Conservation (phyloP, 2,888 invertebrate genomes). For the Timema cristinae region DNA sequence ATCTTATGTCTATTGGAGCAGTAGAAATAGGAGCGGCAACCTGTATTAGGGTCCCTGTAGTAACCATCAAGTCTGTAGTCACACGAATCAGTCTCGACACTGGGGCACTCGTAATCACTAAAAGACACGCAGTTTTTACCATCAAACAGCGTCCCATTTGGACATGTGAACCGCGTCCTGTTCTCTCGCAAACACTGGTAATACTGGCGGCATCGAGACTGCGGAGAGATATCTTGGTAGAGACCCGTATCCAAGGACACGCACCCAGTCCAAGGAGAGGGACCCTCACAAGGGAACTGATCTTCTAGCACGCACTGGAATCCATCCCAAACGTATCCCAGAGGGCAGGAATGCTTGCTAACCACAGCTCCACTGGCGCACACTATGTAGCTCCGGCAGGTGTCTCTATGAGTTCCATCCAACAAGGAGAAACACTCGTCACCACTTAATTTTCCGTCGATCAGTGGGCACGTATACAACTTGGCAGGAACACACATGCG, state of each 20-base stretch:
- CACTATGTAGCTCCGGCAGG: slow-evolving; percentile 33
- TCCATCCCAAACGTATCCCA: slow-evolving; percentile 52
- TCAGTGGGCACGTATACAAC: slow-evolving; percentile 21
- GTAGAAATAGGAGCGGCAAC: slow-evolving; percentile 58
- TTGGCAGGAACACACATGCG: slow-evolving; percentile 39
- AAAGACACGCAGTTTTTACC: slow-evolving; percentile 47
- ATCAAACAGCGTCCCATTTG: slow-evolving; percentile 47
- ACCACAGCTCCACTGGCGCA: slow-evolving; percentile 30
- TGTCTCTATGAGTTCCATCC: slow-evolving; percentile 15
- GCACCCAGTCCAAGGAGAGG: slow-evolving; percentile 36
- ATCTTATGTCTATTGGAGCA: slow-evolving; percentile 55
- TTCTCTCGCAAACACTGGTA: slow-evolving; percentile 49
- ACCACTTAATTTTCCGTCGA: not conserved
- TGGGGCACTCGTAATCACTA: slow-evolving; percentile 48
- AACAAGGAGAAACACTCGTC: not conserved
- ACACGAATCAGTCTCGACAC: slow-evolving; percentile 46
- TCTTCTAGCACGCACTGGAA: slow-evolving; percentile 41
- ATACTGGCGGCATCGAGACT: slow-evolving; percentile 52
- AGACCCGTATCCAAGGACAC: slow-evolving; percentile 37
- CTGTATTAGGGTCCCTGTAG: slow-evolving; percentile 48
- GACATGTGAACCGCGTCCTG: slow-evolving; percentile 47
- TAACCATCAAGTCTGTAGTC: slow-evolving; percentile 53
- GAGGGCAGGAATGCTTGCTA: slow-evolving; percentile 46
- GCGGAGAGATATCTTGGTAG: slow-evolving; percentile 51
- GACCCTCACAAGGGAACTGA: slow-evolving; percentile 35